Base-by-base conservation (phyloP, 2,888 invertebrate species). In the Clitarchus hookeri region DNA sequence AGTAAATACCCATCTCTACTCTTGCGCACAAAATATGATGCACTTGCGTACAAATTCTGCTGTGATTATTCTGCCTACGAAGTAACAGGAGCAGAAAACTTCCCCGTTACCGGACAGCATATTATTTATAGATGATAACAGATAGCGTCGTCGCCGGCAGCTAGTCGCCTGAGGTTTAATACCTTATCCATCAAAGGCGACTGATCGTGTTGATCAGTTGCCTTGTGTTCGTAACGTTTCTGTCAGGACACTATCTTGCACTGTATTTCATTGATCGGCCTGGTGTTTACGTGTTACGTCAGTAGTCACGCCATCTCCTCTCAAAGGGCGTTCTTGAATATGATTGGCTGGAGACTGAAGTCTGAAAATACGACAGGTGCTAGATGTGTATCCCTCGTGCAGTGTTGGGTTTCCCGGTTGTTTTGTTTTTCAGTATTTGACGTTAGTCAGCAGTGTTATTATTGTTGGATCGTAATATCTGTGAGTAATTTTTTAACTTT, bases 291-390 rank as follows among this genome's bases (percentile, higher is more conserved):
- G 82, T 82, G 82, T 82, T 84, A 85, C 86, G 86, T 86, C 85
- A 86, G 85, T 84, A 85, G 91, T 91, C 91, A 91, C 91, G 91
- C 91, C 91, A 91, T 90, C 90, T 91, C 90, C 90, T 91, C 91
- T 90, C 91, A 90, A 89, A 89, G 87, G 86, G 87, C 87, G 88
- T 86, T 86, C 85, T 85, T 87, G 79, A 84, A 86, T 88, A 85
- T 88, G 88, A 91, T 91, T 91, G 91, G 91, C 90, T 89, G 89
- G 89, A 3, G 65, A 19, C 8, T 23, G 65, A 12, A 65, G 65
- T 65, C 65, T 65, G 65, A 65, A 65, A 65, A 65, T 65, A 65
- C 65, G 65, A 65, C 65, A 65, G 65, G 65, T 65, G 65, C 65
- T 65, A 65, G 65, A 65, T 65, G 65, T 65, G 65, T 2, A 0